Percentiles rank a stretch among this genome's conserved stretches.
Conservation (phyloP, 2,113 vertebrate genomes). For the Thryonomys swinderianus region DNA sequence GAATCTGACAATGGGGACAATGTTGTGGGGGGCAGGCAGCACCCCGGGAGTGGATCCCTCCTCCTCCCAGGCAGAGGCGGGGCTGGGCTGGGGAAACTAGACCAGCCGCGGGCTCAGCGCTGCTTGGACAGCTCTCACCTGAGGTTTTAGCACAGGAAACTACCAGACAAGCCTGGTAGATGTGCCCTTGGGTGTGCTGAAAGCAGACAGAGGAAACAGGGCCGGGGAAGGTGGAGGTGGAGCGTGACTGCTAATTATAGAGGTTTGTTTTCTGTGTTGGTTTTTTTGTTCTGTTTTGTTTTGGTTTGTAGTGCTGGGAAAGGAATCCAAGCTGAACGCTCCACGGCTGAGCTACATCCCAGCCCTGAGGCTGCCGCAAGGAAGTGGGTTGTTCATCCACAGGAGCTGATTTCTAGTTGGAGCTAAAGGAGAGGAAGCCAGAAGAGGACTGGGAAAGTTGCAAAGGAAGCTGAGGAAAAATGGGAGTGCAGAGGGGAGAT, state of each 20-base stretch:
- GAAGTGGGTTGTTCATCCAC: neutral
- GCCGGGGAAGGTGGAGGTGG: neutral
- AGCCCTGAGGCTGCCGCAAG: neutral
- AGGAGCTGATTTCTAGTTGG: neutral
- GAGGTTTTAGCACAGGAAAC: rapidly evolving
- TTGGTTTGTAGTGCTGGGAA: neutral
- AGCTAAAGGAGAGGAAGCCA: neutral
- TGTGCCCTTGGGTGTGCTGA: rapidly evolving
- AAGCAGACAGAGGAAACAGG: neutral
- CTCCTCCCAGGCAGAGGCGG: neutral
- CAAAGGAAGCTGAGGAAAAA: neutral
- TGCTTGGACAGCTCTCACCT: neutral
- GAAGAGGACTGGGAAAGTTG: neutral
- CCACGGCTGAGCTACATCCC: neutral
- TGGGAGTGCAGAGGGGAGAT: neutral
- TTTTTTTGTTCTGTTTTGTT: neutral
- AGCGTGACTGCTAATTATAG: neutral
- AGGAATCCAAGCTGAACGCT: neutral
- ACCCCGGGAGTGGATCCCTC: neutral
- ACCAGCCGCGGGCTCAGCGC: neutral
- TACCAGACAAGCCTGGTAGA: neutral
- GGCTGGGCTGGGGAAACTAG: neutral
- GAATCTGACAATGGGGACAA: neutral
- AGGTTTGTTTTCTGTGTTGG: neutral
- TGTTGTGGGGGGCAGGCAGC: neutral